Conservation (phyloP, 2,113 vertebrate species). For the Egretta garzetta region DNA sequence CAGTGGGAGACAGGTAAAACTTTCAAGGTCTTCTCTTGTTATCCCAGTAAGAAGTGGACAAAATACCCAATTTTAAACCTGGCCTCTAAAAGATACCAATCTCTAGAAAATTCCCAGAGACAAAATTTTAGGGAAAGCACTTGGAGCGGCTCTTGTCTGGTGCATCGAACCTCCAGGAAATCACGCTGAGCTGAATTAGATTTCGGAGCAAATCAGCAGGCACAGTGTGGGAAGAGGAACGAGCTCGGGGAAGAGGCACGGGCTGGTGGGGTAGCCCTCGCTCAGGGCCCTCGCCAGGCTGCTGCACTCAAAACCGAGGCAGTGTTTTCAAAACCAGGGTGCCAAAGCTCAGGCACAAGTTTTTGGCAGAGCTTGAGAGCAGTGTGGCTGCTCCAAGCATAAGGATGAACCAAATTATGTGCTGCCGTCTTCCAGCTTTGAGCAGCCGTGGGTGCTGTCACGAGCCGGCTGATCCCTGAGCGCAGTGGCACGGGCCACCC, state of each 20-base stretch:
- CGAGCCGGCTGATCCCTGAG: fast-evolving
- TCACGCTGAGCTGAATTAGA: neutral
- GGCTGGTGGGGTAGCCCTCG: too few species aligned
- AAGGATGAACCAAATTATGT: neutral
- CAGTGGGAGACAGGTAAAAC: neutral
- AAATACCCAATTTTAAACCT: neutral
- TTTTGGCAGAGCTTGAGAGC: neutral
- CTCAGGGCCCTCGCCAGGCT: neutral
- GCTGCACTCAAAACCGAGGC: neutral
- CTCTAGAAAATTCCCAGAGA: neutral
- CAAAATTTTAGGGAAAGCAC: neutral
- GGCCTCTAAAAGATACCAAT: neutral
- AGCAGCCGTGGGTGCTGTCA: neutral
- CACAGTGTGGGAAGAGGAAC: neutral
- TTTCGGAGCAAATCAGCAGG: neutral
- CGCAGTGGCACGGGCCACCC: fast-evolving
- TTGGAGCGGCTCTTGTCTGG: neutral
- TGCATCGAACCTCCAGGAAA: neutral
- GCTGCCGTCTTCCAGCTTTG: neutral
- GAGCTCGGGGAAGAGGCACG: neutral
- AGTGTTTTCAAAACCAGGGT: fast-evolving
- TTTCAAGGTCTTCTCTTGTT: neutral
- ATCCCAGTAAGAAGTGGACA: neutral
- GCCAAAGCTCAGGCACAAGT: neutral
- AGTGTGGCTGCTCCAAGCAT: neutral